phyloP scores from a whole-genome alignment of 2,113 vertebrate genomes.

The Xenopus tropicalis region UCB_Xtro_10.0 CM004446.2:137818501-137819000 shows the following conservation, averaged over 20 bases:
- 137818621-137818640: conserved; percentile 41
- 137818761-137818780: background rate
- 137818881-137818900: no score
- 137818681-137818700: conserved; percentile 18
- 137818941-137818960: no score
- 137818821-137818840: background rate
- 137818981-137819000: no score
- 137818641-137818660: conserved; percentile 26
- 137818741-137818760: background rate
- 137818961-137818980: no score
- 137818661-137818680: conserved; percentile 9
- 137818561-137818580: conserved; percentile 11
- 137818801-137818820: background rate
- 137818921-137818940: no score
- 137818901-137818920: no score
- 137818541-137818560: conserved; percentile 5
- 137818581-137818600: conserved; percentile 28
- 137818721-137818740: background rate
- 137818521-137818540: conserved; percentile 7
- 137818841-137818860: background rate
- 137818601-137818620: conserved; percentile 27
- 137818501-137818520: background rate
- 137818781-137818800: background rate
- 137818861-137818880: no score
- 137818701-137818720: background rate